These are phyloP conservation scores for Margarornis squamiger DNA, from an alignment of 2,797 vertebrate genomes.

Conservation along the genomic window DNA sequence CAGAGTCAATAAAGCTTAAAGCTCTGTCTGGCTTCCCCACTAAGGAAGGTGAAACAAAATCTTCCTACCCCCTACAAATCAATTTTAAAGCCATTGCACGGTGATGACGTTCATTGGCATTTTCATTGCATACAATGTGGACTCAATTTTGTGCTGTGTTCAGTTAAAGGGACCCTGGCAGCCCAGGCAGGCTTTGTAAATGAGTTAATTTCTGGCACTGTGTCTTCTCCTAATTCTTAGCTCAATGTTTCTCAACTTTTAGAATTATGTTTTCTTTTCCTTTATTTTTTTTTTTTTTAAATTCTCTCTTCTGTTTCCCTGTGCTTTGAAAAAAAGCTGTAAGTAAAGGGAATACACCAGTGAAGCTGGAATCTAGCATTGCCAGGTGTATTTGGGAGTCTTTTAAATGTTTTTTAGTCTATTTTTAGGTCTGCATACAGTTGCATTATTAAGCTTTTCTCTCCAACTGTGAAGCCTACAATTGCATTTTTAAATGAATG, in stretches of 20 bases:
- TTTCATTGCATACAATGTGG: background rate
- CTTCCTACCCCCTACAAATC: constrained; percentile 17
- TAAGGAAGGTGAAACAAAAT: constrained; percentile 53
- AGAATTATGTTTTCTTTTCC: background rate
- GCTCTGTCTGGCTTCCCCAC: constrained; percentile 48
- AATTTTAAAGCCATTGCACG: background rate
- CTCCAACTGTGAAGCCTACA: constrained; percentile 35
- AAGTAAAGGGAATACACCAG: background rate
- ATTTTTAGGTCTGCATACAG: constrained; percentile 30
- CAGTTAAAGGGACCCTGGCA: constrained; percentile 18
- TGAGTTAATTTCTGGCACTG: background rate
- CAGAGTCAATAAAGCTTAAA: constrained; percentile 64
- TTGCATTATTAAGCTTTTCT: constrained; percentile 51
- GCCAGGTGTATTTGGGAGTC: background rate
- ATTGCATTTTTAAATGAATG: constrained; percentile 29
- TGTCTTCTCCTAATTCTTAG: background rate
- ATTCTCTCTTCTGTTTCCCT: background rate
- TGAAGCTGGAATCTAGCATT: background rate
- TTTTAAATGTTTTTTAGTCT: background rate
- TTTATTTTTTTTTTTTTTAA: background rate
- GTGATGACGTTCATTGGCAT: background rate
- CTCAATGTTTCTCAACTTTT: background rate
- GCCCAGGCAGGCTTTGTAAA: background rate
- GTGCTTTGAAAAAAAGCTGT: background rate
- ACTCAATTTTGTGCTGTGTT: background rate